A percentile compares a stretch with the other conserved stretches of the same genome.
Conservation (phyloP, 2,797 vertebrate genomes). For the Oreochromis grahami region DNA sequence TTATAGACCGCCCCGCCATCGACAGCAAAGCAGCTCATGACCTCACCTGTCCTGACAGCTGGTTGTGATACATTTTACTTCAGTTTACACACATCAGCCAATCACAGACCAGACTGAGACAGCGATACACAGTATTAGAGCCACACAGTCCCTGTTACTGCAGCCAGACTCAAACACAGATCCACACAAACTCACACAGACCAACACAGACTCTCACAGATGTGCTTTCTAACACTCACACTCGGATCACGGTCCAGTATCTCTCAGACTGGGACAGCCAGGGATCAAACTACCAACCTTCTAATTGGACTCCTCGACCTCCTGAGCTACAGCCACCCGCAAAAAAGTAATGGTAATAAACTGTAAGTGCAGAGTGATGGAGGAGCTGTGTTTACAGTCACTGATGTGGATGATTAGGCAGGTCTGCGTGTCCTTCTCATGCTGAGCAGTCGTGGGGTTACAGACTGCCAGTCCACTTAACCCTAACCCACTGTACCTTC, state of each 20-base stretch:
- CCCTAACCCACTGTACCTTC: background rate
- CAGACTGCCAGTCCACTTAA: background rate
- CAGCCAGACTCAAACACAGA: background rate
- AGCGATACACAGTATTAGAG: background rate
- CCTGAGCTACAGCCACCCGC: background rate
- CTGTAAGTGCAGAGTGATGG: background rate
- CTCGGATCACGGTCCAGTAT: background rate
- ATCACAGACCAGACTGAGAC: background rate
- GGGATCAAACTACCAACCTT: background rate
- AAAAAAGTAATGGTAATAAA: background rate
- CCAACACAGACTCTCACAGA: background rate
- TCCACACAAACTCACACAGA: background rate
- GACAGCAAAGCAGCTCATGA: background rate
- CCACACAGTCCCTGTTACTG: background rate
- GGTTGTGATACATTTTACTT: background rate
- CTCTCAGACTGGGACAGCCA: background rate
- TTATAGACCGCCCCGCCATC: conserved; percentile 10
- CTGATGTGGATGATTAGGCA: background rate
- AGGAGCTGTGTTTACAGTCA: background rate
- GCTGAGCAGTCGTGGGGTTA: background rate
- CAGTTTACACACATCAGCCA: background rate
- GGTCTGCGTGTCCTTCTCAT: background rate
- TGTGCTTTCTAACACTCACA: background rate
- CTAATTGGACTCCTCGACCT: background rate
- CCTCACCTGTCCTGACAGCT: background rate